Evolutionary conservation across 92 coral and sea anemone genomes (phyloP).

Genomic region (Parazoanthus darwini): DNA sequence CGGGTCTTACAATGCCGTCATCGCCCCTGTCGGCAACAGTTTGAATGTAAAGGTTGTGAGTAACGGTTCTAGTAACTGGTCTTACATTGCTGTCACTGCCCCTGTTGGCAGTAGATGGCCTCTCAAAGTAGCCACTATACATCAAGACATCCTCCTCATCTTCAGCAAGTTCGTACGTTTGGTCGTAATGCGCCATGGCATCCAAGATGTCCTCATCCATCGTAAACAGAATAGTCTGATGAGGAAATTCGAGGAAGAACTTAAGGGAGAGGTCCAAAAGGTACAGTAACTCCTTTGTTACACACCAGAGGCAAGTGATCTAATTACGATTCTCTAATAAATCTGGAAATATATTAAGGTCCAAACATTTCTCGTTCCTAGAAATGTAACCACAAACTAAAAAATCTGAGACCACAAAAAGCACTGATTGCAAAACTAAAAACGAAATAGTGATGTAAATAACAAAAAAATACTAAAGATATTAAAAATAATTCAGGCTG

Average conservation of each 20-base stretch:
- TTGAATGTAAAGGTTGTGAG: background rate
- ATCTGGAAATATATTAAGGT: no score
- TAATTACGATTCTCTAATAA: no score
- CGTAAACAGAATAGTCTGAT: constrained; percentile 91
- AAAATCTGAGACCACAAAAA: no score
- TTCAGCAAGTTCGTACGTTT: constrained; percentile 90
- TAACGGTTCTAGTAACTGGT: background rate
- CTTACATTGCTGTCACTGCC: constrained; percentile 64
- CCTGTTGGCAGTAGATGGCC: constrained; percentile 93
- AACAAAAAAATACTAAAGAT: no score
- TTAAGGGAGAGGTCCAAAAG: background rate
- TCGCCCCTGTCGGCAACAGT: background rate
- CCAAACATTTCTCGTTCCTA: no score
- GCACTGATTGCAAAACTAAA: no score
- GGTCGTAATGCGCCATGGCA: constrained; percentile 94
- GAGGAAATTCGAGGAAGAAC: background rate
- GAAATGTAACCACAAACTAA: no score
- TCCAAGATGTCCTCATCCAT: constrained; percentile 93
- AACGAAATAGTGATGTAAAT: no score
- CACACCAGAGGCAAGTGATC: no score
- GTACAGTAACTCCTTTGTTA: background rate
- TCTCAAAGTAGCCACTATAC: constrained; percentile 73
- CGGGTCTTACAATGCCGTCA: background rate
- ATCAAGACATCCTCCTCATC: constrained; percentile 87
- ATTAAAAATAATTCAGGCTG: no score